phyloP scores from a whole-genome alignment of 2,888 invertebrate species.

The Portevinia maculata region DNA sequence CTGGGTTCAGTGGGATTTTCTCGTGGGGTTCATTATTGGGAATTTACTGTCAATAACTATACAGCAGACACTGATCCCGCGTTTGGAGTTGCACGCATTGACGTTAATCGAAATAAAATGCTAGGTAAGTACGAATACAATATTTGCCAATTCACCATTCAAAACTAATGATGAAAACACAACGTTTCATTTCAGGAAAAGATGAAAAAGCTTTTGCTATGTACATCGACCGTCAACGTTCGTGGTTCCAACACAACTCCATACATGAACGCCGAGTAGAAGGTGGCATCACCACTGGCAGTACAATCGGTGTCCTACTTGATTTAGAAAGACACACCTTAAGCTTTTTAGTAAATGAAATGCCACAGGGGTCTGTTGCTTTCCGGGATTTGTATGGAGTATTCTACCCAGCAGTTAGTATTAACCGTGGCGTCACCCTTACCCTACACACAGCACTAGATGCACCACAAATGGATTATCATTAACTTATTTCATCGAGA shows the following conservation, averaged over 20 bases:
- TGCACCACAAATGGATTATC: slow-evolving; percentile 87
- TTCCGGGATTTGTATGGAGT: slow-evolving; percentile 97
- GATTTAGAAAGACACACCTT: slow-evolving; percentile 95
- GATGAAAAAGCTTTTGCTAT: slow-evolving; percentile 99
- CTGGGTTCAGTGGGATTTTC: slow-evolving; percentile 97
- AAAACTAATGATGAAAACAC: too few species aligned
- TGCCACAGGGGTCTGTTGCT: slow-evolving; percentile 95
- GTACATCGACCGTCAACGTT: slow-evolving; percentile 96
- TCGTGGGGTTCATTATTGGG: slow-evolving; percentile 98
- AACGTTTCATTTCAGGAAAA: slow-evolving; percentile 91
- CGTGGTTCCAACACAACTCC: slow-evolving; percentile 99
- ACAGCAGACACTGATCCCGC: slow-evolving; percentile 99
- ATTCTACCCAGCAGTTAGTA: slow-evolving; percentile 98
- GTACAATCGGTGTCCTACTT: slow-evolving; percentile 94
- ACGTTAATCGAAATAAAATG: slow-evolving; percentile 96
- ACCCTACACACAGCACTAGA: slow-evolving; percentile 96
- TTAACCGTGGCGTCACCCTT: slow-evolving; percentile 97
- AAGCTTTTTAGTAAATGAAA: slow-evolving; percentile 96
- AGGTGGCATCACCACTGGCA: slow-evolving; percentile 93
- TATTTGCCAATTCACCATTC: too few species aligned
- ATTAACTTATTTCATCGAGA: slow-evolving; percentile 75
- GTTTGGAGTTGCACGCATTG: slow-evolving; percentile 96
- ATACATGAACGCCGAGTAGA: slow-evolving; percentile 95
- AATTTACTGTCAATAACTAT: slow-evolving; percentile 94
- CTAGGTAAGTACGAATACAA: slow-evolving; percentile 87